phyloP scores from a whole-genome alignment of 2,888 invertebrate species.

The Seira sanloemensis region DNA sequence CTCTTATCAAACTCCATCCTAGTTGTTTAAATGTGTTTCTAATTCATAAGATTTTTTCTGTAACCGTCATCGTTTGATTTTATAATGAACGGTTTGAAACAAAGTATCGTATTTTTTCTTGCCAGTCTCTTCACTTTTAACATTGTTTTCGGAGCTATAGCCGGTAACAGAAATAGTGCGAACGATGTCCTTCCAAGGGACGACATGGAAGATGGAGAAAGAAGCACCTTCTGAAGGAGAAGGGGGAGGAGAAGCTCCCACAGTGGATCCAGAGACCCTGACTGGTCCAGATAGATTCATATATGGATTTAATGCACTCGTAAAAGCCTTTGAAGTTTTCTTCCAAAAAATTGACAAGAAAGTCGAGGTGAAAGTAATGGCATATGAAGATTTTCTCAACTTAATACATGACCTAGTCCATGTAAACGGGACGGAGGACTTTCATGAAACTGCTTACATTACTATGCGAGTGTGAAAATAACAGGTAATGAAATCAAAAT shows the following conservation, averaged over 20 bases:
- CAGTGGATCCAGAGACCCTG: constrained; percentile 32
- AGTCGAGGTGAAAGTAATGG: constrained; percentile 39
- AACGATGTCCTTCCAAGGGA: neutral
- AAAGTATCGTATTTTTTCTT: neutral
- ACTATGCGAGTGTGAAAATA: constrained; percentile 10
- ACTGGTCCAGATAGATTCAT: constrained; percentile 32
- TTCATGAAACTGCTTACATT: constrained; percentile 43
- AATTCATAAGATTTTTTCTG: too few relatives aligned
- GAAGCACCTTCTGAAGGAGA: neutral
- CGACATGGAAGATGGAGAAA: neutral
- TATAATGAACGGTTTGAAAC: neutral
- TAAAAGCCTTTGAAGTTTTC: constrained; percentile 26
- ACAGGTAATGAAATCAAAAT: constrained; percentile 4
- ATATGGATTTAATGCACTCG: constrained; percentile 35
- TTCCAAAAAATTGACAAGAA: constrained; percentile 34
- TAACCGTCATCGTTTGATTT: too few relatives aligned
- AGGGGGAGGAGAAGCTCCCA: constrained; percentile 16
- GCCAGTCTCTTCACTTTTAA: neutral
- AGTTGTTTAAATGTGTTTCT: too few relatives aligned
- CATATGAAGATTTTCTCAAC: constrained; percentile 31
- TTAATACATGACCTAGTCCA: constrained; percentile 37
- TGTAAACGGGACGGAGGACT: constrained; percentile 37
- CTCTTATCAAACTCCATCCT: too few relatives aligned
- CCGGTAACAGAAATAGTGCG: neutral
- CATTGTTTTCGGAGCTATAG: neutral